Evolutionary conservation across 2,113 vertebrate species (phyloP).

Genomic region (Dermatemys mawii): DNA sequence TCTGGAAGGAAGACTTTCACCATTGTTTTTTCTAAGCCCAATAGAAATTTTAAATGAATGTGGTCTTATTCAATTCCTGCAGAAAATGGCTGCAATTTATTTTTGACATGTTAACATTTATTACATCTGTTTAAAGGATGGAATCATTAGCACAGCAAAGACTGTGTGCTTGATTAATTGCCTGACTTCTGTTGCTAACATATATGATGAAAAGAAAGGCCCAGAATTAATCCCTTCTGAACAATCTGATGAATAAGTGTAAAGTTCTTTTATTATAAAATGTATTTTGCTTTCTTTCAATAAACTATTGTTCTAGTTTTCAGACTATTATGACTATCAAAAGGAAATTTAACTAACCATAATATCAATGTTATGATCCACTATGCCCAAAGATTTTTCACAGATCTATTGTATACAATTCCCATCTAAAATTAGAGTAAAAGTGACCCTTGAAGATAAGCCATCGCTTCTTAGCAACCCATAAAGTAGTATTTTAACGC

Average conservation of each 20-base stretch:
- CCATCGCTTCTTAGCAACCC: background rate
- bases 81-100: conserved; percentile 4
- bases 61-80: conserved; percentile 9
- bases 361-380: background rate
- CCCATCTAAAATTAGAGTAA: background rate
- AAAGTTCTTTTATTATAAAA: background rate
- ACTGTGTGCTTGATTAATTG: background rate
- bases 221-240: background rate
- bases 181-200: background rate
- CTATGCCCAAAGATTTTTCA: background rate
- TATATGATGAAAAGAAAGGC: background rate
- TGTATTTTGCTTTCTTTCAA: background rate
- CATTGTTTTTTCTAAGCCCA: background rate
- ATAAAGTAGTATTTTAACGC: background rate
- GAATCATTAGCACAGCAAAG: background rate
- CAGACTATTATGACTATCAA: background rate
- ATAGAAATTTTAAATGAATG: background rate
- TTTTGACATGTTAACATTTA: conserved; percentile 41
- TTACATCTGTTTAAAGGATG: conserved; percentile 11
- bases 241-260: background rate
- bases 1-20: background rate
- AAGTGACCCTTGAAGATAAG: background rate
- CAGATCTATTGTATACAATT: background rate
- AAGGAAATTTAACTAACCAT: background rate
- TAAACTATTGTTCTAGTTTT: background rate